These are phyloP conservation scores for Tethya wilhelma DNA, from an alignment of 37 sponge, comb jelly and placozoan genomes.

Conservation along the genomic window DNA sequence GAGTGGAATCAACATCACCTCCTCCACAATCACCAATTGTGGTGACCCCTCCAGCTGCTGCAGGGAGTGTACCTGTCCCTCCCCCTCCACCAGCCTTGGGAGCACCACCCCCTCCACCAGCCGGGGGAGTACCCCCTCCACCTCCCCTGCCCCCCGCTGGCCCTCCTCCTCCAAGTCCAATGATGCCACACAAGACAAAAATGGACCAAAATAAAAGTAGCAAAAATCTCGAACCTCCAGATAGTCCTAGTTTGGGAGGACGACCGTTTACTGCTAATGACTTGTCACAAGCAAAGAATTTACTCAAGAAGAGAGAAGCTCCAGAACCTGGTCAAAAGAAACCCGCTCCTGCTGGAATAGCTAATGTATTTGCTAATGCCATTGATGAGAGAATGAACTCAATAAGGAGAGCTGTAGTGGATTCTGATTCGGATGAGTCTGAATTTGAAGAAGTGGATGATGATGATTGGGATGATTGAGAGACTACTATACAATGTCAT, in stretches of 20 bases:
- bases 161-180: neutral
- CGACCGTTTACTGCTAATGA: slow-evolving; percentile 45
- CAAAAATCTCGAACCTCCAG: too few relatives aligned
- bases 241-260: too few relatives aligned
- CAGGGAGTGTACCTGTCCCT: slow-evolving; percentile 14
- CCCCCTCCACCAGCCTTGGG: slow-evolving; percentile 36
- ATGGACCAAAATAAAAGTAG: neutral
- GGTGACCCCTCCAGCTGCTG: neutral
- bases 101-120: slow-evolving; percentile 18
- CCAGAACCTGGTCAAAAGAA: neutral
- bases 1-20: slow-evolving; percentile 17
- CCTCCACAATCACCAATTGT: neutral
- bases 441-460: slow-evolving; percentile 34
- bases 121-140: neutral
- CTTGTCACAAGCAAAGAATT: neutral
- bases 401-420: slow-evolving; percentile 29
- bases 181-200: neutral
- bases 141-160: neutral
- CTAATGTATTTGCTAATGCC: slow-evolving; percentile 28
- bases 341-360: neutral
- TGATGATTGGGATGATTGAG: slow-evolving; percentile 46
- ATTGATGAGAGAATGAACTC: slow-evolving; percentile 28
- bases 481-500: too few relatives aligned
- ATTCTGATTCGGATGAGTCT: slow-evolving; percentile 17
- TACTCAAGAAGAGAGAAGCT: slow-evolving; percentile 9